A percentile compares a stretch with the other conserved stretches of the same genome.
Evolutionary conservation across 2,113 vertebrate species (phyloP).

Genomic region (human (Homo sapiens)): DNA sequence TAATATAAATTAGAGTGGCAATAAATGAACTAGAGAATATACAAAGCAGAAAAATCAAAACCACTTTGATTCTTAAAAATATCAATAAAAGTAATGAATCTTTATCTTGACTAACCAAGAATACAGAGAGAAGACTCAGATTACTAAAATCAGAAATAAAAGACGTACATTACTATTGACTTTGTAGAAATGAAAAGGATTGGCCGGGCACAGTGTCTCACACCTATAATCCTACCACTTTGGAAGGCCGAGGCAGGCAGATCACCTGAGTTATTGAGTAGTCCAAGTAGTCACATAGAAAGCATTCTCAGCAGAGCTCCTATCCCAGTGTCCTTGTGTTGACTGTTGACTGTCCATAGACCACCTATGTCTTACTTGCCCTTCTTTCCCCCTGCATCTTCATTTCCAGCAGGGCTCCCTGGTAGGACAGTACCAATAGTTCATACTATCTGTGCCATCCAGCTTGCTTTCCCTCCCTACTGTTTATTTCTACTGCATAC

Average conservation of each 20-base stretch:
- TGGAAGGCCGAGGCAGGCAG: too few species aligned
- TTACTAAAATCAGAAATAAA: not conserved
- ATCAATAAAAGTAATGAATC: too few species aligned
- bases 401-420: not conserved
- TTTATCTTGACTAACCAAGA: not conserved
- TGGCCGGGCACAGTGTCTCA: too few species aligned
- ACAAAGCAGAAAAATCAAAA: not conserved
- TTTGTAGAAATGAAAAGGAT: not conserved
- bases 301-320: not conserved
- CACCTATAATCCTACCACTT: too few species aligned
- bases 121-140: not conserved
- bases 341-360: not conserved
- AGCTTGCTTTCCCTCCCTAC: not conserved
- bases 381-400: not conserved
- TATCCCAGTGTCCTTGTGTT: not conserved
- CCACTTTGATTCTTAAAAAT: not conserved
- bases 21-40: not conserved
- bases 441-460: not conserved
- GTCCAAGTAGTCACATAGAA: not conserved
- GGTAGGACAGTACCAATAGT: not conserved
- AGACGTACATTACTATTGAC: not conserved
- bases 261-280: not conserved
- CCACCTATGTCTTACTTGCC: not conserved
- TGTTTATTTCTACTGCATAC: not conserved
- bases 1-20: not conserved